phyloP scores from a whole-genome alignment of 2,888 invertebrate species.

The Yponomeuta plumbellus region DNA sequence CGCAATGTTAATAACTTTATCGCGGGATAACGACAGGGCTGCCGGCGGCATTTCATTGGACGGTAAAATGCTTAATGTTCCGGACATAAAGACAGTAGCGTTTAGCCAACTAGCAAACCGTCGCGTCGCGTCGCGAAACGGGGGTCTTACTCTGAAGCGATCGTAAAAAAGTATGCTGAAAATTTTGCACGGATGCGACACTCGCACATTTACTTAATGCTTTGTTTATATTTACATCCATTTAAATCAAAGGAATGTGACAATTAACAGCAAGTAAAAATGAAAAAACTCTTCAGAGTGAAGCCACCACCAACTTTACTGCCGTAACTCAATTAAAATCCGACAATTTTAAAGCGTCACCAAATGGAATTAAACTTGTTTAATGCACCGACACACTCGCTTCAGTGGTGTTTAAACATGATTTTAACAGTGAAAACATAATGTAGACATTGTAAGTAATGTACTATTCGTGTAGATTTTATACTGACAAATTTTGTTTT shows the following conservation, averaged over 20 bases:
- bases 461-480: not conserved
- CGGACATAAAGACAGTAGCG: slow-evolving; percentile 38
- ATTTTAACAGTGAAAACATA: not conserved
- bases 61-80: slow-evolving; percentile 41
- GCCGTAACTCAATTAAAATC: slow-evolving; percentile 64
- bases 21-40: slow-evolving; percentile 45
- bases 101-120: slow-evolving; percentile 58
- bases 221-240: no score
- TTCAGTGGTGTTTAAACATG: not conserved
- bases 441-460: not conserved
- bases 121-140: slow-evolving; percentile 19
- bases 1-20: slow-evolving; percentile 55
- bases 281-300: not conserved
- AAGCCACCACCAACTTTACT: slow-evolving; percentile 45
- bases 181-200: no score
- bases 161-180: not conserved
- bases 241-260: no score
- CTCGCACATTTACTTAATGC: no score
- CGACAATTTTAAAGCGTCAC: slow-evolving; percentile 52
- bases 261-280: no score
- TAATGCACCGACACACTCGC: slow-evolving; percentile 31
- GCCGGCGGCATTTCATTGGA: slow-evolving; percentile 26
- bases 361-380: slow-evolving; percentile 65
- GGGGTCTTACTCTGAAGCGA: not conserved
- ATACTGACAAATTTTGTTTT: not conserved